Conservation (phyloP, 2,888 invertebrate species). For the Drosophila cracens region DNA sequence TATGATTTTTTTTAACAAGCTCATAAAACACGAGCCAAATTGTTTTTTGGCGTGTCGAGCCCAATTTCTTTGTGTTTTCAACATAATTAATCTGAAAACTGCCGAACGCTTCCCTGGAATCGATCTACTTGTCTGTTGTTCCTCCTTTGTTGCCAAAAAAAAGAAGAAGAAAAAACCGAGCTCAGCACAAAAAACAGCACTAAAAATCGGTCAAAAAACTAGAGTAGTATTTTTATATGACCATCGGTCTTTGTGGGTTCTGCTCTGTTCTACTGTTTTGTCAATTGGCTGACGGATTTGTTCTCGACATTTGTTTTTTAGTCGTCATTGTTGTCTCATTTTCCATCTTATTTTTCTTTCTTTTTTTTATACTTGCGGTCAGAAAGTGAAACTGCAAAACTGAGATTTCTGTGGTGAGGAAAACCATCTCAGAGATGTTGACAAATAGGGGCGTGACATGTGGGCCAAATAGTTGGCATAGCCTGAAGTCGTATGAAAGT, state of each 20-base stretch:
- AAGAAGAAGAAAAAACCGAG: constrained; percentile 33
- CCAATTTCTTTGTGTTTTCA: constrained; percentile 38
- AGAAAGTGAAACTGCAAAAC: not conserved
- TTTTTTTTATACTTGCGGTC: constrained; percentile 44
- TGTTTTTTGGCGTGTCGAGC: constrained; percentile 4
- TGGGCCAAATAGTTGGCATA: not conserved
- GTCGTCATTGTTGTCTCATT: constrained; percentile 35
- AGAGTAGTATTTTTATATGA: constrained; percentile 71
- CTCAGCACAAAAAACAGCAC: constrained; percentile 76
- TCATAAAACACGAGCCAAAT: constrained; percentile 55
- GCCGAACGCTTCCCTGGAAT: constrained; percentile 43
- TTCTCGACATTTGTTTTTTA: constrained; percentile 35
- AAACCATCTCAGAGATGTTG: not conserved
- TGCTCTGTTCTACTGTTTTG: constrained; percentile 9
- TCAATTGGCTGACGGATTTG: constrained; percentile 10
- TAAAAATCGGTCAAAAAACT: constrained; percentile 83
- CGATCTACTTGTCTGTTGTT: constrained; percentile 37
- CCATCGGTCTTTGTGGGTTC: constrained; percentile 10
- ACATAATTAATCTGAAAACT: constrained; percentile 42
- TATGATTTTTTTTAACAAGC: constrained; percentile 72
- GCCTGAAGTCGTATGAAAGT: not conserved
- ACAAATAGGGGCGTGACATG: not conserved
- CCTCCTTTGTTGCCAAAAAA: constrained; percentile 19
- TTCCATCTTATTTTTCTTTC: constrained; percentile 15
- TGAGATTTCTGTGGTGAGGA: not conserved